Evolutionary conservation across 2,797 vertebrate genomes (phyloP).

Genomic region (Buphagus erythrorhynchus): DNA sequence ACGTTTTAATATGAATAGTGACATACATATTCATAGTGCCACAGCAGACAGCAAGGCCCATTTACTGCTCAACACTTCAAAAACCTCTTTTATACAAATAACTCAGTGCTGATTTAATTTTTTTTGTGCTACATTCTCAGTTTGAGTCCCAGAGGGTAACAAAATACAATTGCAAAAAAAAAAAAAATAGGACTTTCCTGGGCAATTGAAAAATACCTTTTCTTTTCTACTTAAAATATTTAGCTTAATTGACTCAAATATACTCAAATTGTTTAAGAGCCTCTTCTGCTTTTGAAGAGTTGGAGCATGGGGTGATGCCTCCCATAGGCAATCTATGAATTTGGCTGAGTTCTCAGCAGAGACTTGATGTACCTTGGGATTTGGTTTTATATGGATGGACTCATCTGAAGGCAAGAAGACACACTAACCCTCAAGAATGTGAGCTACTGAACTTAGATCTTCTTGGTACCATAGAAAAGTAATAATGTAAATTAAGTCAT

Average conservation of each 20-base stretch:
- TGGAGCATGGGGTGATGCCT: background rate
- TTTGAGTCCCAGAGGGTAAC: background rate
- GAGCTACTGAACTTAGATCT: background rate
- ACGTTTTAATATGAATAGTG: slow-evolving; percentile 54
- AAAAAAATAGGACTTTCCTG: background rate
- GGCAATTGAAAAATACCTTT: background rate
- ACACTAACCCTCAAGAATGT: background rate
- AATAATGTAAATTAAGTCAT: background rate
- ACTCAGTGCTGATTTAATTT: background rate
- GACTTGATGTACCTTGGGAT: background rate
- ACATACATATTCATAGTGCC: slow-evolving; percentile 43
- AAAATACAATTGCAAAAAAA: background rate
- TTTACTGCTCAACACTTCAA: background rate
- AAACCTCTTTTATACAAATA: background rate
- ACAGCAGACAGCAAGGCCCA: background rate
- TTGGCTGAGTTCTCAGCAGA: background rate
- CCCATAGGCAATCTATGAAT: background rate
- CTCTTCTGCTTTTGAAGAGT: background rate
- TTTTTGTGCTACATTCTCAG: background rate
- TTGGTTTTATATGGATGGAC: background rate
- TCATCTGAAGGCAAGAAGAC: background rate
- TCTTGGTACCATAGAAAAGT: background rate
- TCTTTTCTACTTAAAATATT: background rate
- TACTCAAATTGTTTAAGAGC: background rate
- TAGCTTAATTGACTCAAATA: background rate